Base-by-base conservation (phyloP, 2,888 invertebrate genomes). In the Philereme vetulata region DNA sequence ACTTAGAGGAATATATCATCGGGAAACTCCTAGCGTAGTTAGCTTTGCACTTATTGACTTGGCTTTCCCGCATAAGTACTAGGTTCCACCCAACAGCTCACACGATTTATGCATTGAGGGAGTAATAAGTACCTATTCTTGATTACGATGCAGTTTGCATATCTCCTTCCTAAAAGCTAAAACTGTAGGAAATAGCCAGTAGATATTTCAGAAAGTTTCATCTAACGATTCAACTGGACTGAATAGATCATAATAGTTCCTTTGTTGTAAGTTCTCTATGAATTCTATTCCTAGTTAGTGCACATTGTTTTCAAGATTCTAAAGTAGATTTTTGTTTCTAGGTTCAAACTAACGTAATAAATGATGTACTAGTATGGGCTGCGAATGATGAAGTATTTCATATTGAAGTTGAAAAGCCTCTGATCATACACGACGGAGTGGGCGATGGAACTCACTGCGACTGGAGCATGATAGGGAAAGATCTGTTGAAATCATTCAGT, bases 311-410 rank as follows among this genome's bases (percentile, higher is more conserved):
- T 33, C 43, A 55, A 46, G 42, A 59, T 54, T 40, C 5, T 21
- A 32, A 32, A 40, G 4, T 50, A 51, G 34, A 6, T 34, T 32
- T 56, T 3, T 11, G 3, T 38, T 38, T 76, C 8, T 43, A 90
- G 90, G 82, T 88, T n/a, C 65, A 73, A 63, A 78, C 78, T 66
- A 72, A 74, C 52, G 60, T 64, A 7, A 72, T 91, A 36, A 90
- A 90, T 64, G 67, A 82, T 10, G 69, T 77, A 4, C 69, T 78
- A 45, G 80, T 84, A 50, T 91, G 90, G 90, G 90, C 82, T 42
- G 88, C 83, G 32, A 83, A 85, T 67, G 88, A 90, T 62, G 66
- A 77, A 62, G 72, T 81, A 6, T 86, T 90, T 71, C 83, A 90
- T 57, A 65, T 86, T 1, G 88, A 88, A 73, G 67, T 88, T 5